Conservation (phyloP, 2,797 vertebrate genomes). For the Argya squamiceps region DNA sequence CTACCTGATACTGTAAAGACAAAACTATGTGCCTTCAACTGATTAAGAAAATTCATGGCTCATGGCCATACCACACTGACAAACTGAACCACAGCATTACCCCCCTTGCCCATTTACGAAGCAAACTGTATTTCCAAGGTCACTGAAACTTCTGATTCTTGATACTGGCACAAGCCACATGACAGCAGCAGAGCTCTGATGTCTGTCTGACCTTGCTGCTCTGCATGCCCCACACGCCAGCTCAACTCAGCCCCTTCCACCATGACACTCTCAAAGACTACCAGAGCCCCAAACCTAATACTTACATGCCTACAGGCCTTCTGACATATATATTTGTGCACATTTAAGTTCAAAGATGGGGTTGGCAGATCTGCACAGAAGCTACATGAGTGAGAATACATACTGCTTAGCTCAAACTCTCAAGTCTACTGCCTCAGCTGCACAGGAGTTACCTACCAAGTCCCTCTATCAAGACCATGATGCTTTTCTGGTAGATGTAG, state of each 20-base stretch:
- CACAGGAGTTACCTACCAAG: background rate
- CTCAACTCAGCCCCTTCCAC: background rate
- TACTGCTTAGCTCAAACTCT: background rate
- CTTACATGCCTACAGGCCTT: background rate
- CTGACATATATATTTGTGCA: rapidly evolving
- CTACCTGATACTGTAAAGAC: background rate
- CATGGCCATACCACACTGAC: background rate
- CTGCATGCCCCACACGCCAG: rapidly evolving
- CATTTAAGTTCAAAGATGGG: background rate
- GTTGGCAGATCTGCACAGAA: rapidly evolving
- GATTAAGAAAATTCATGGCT: background rate
- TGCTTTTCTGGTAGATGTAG: background rate
- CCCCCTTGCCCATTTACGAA: rapidly evolving
- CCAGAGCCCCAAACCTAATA: background rate
- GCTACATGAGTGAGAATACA: rapidly evolving
- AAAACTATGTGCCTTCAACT: background rate
- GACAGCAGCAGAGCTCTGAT: rapidly evolving
- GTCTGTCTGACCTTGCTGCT: background rate
- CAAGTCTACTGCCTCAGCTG: background rate
- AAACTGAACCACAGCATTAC: background rate
- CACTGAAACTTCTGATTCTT: background rate
- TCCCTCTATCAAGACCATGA: background rate
- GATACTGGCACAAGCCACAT: rapidly evolving
- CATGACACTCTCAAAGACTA: background rate
- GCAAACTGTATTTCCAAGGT: background rate